Evolutionary conservation across 2,888 invertebrate species (phyloP), one percentile per base, ranked within the genome.

Genomic region (Tachina fera): DNA sequence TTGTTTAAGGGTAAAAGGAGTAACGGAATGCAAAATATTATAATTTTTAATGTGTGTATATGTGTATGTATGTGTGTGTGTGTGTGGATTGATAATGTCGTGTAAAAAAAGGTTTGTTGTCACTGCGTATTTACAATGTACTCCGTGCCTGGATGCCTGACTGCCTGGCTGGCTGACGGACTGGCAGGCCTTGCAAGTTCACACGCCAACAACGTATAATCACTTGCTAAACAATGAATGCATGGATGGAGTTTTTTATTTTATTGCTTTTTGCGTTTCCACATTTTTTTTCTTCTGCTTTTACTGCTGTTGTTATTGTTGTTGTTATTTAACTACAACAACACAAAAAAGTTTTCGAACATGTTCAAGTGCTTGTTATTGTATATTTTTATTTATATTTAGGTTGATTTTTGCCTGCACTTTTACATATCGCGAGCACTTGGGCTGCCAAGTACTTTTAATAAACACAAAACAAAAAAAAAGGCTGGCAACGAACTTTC

Each of bases 141-240:
- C 5, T 51, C 39, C 67, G 47, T 65, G 47, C 49, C 56, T 61
- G 19, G 14, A 56, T 70, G 65, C n/a, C 60, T 65, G 31, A 14
- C 9, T 41, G 68, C 49, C 68, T 65, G 19, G 68, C 45, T 51
- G 39, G 65, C 45, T 49, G 47, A 41, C 65, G 43, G 68, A 10
- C 47, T 45, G 43, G 43, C 70, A 70, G 58, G 77, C 47, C 71
- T 71, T 67, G 58, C 75, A 80, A 80, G 86, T 86, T 86, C 86
- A 86, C 86, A 86, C 86, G 86, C 86, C 86, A 86, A 79, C 86
- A 83, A 86, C 86, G 67, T 86, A 83, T 86, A 86, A 83, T 86
- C 86, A 86, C 79, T 83, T 76, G 86, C 79, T 76, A 76, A 83
- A 86, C 86, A 86, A 86, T 86, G 82, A 86, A 86, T 86, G 82